Evolutionary conservation across 1,140 invertebrate genomes (phyloP), one percentile per base, ranked within the genome.

Genomic region (Drosophila tropicalis): DNA sequence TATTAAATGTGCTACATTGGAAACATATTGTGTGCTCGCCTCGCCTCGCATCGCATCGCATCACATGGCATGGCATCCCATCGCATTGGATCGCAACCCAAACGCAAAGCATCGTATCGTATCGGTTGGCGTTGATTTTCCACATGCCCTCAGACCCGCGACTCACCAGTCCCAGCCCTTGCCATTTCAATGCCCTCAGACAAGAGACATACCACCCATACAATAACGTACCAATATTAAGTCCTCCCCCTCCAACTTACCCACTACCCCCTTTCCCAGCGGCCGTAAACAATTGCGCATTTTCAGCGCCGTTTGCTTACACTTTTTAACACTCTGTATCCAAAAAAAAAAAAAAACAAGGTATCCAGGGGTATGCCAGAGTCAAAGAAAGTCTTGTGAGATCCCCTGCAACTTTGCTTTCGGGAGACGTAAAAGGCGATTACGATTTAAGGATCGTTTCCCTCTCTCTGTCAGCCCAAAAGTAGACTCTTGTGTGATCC

Each of bases 1-100:
- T 87, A 87, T 87, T 87, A 89, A 87, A 87, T 87, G 83, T 80
- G 83, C 84, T 82, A 89, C 83, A 89, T 89, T 89, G 84, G 83
- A 86, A 86, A 87, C 83, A 86, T 86, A 86, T 86, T 77, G 73
- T 62, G 58, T 47, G 72, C 36, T 34, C 29, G 17, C 39, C n/a
- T 22, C 5, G 22, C 56, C 15, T 2, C 44, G 36, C 22, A 56
- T 34, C 19, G 39, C 32, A 32, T 19, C n/a, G 34, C 22, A 17
- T 25, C 3, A 3, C 22, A 25, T 25, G 22, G 22, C 22, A 25
- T 25, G 19, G 17, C 39, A 17, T 22, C 5, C 17, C 56, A 19
- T 2, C 44, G 36, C 22, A 56, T 25, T 15, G 39, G 39, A 32
- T 19, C n/a, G 44, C 22, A 17, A 36, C 19, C 15, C 62, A 36